Evolutionary conservation across 2,888 invertebrate species (phyloP).

Genomic region (Peribatodes rhomboidaria): DNA sequence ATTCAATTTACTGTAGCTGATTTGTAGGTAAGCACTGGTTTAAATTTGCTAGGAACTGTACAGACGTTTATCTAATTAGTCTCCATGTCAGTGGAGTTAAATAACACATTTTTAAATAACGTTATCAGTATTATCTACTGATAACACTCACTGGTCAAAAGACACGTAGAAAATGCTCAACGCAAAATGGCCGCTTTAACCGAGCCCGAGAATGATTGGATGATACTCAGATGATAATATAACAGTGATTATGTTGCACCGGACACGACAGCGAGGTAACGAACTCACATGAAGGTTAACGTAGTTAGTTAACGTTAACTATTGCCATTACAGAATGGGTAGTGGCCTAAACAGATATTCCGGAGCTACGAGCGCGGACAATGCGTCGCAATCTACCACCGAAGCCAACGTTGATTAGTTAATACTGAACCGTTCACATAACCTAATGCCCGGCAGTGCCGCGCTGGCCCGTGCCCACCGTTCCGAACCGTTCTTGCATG

Average conservation of each 20-base stretch:
- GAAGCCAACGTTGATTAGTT: slow-evolving; percentile 85
- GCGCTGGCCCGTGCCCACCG: slow-evolving; percentile 59
- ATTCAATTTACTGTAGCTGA: neutral
- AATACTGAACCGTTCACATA: slow-evolving; percentile 80
- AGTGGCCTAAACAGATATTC: slow-evolving; percentile 86
- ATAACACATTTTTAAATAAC: neutral
- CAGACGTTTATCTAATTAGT: neutral
- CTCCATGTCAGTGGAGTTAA: neutral
- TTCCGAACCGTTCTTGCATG: slow-evolving; percentile 83
- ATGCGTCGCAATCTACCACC: slow-evolving; percentile 82
- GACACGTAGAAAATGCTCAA: slow-evolving; percentile 18
- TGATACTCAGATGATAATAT: slow-evolving; percentile 43
- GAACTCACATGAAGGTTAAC: slow-evolving; percentile 70
- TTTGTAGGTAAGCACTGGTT: too few relatives aligned
- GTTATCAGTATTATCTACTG: slow-evolving; percentile 8
- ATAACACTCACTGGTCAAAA: slow-evolving; percentile 13
- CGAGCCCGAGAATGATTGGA: slow-evolving; percentile 40
- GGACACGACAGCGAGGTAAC: slow-evolving; percentile 63
- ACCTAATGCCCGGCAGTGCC: slow-evolving; percentile 70
- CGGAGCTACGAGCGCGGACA: slow-evolving; percentile 82
- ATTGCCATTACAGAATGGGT: slow-evolving; percentile 81
- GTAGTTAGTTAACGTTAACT: slow-evolving; percentile 74
- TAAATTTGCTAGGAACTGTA: neutral
- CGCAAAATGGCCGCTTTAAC: slow-evolving; percentile 28
- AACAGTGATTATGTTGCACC: slow-evolving; percentile 44